These are phyloP conservation scores for Semotilus atromaculatus DNA, from an alignment of 2,797 vertebrate genomes.

Conservation along the genomic window DNA sequence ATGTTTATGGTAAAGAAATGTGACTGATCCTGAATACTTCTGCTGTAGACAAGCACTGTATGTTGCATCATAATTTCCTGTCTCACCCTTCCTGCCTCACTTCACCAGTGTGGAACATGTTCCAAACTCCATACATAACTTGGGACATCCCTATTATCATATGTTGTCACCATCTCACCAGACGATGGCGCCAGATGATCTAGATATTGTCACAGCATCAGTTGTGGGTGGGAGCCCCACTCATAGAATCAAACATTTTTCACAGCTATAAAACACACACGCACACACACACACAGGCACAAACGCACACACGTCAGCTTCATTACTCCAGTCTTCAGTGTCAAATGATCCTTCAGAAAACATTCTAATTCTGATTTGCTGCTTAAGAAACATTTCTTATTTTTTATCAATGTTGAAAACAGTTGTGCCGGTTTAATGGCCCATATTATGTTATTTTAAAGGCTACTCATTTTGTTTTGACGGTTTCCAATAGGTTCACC, in stretches of 20 bases:
- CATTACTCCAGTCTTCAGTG: background rate
- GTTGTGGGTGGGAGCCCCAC: background rate
- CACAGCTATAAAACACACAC: background rate
- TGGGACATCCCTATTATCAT: background rate
- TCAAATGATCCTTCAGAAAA: background rate
- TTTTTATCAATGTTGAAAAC: background rate
- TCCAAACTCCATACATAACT: background rate
- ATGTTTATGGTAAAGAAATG: slow-evolving; percentile 20
- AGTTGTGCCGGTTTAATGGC: background rate
- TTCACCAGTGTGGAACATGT: slow-evolving; percentile 10
- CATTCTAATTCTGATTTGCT: background rate
- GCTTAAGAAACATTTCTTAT: background rate
- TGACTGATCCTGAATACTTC: slow-evolving; percentile 3
- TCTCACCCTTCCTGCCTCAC: slow-evolving; percentile 46
- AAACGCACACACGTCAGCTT: too few species aligned
- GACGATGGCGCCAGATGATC: slow-evolving; percentile 42
- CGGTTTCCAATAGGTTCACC: background rate
- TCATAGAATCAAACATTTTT: background rate
- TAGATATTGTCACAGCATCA: background rate
- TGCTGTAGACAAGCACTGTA: background rate
- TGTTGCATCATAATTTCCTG: slow-evolving; percentile 50
- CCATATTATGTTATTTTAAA: background rate
- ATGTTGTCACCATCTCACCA: slow-evolving; percentile 15
- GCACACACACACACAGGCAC: too few species aligned
- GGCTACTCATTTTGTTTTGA: background rate